Conservation (phyloP, 2,113 vertebrate genomes). For the Burhinus bistriatus region DNA sequence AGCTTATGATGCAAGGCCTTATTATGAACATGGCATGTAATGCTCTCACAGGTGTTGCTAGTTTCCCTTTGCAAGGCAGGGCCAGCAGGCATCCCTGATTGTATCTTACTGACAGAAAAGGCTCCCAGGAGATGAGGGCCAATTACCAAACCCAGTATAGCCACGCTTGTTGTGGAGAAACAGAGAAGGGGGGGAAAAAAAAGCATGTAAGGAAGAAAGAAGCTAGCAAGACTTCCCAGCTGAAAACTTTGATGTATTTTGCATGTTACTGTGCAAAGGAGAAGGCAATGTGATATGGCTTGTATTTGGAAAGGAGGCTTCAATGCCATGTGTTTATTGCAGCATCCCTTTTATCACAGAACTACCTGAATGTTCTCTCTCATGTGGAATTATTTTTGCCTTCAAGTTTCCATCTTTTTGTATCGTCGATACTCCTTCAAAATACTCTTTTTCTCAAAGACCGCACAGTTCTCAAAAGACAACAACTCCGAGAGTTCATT, state of each 20-base stretch:
- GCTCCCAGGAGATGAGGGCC: not conserved
- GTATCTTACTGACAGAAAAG: not conserved
- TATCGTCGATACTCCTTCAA: not conserved
- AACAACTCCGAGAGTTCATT: not conserved
- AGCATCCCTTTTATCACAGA: not conserved
- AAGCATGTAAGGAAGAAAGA: not conserved
- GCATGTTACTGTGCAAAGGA: not conserved
- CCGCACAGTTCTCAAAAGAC: not conserved
- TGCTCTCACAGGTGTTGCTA: not conserved
- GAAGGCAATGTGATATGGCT: not conserved
- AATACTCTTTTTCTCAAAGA: not conserved
- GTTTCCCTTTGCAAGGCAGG: not conserved
- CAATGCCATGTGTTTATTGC: not conserved
- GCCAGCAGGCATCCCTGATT: not conserved
- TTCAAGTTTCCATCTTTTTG: not conserved
- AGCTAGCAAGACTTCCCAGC: not conserved
- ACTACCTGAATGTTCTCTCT: not conserved
- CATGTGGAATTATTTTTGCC: not conserved
- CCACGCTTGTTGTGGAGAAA: not conserved
- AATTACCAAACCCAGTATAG: not conserved
- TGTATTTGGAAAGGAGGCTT: not conserved
- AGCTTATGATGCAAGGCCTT: not conserved
- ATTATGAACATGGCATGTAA: not conserved
- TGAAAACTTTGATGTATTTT: not conserved
- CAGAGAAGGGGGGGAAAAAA: too few relatives aligned